Percentiles rank a stretch among this genome's conserved stretches.
Conservation (phyloP, 2,888 invertebrate genomes). For the Volucella bombylans region DNA sequence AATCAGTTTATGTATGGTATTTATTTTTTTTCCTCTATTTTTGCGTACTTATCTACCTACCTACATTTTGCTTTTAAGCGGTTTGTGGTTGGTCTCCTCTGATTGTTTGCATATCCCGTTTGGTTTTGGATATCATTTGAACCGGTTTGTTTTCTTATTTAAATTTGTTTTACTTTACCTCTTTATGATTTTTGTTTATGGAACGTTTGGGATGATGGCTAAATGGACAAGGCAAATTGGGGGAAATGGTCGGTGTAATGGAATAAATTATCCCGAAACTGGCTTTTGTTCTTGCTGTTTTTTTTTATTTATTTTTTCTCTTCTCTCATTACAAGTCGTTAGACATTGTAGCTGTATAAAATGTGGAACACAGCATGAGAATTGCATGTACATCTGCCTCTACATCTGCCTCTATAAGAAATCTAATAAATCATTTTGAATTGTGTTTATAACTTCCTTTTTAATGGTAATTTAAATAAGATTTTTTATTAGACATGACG, state of each 20-base stretch:
- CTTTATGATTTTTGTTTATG: background rate
- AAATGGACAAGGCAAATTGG: constrained; percentile 10
- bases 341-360: background rate
- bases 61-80: background rate
- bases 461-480: too few species aligned
- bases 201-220: constrained; percentile 4
- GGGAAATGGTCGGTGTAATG: constrained; percentile 11
- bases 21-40: background rate
- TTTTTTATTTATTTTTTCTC: background rate
- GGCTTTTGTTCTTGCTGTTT: background rate
- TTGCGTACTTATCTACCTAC: background rate
- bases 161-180: background rate
- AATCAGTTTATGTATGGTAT: constrained; percentile 2
- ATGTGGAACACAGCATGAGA: background rate
- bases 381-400: too few species aligned
- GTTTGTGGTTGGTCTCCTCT: constrained; percentile 35
- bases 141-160: constrained; percentile 16
- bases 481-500: too few species aligned
- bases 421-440: background rate
- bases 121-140: constrained; percentile 23
- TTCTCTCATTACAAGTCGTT: background rate
- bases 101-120: constrained; percentile 49
- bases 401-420: background rate
- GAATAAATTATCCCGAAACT: constrained; percentile 8
- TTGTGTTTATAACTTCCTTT: too few species aligned